Evolutionary conservation across 53 echinoderm and acorn worm genomes (phyloP), one percentile per base, ranked within the genome.

Genomic region (Hippasteria phrygiana): DNA sequence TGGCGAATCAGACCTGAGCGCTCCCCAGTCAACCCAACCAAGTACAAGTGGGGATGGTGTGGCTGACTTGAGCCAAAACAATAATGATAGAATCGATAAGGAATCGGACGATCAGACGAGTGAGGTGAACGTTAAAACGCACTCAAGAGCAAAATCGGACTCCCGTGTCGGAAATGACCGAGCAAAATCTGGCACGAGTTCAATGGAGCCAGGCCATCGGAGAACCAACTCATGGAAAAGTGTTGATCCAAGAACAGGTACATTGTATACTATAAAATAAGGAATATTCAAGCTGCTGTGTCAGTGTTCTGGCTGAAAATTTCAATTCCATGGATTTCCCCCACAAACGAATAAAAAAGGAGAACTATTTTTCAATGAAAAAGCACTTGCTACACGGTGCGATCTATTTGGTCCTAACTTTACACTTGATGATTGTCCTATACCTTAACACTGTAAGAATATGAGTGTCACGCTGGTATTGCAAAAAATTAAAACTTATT

Each of bases 181-280:
- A 66, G 54, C 43, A 53, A 92, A 63, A 26, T 43, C 62, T 34
- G 63, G 22, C 24, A 38, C 32, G 2, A 76, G 48, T 14, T 46
- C 39, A 41, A 74, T 81, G 3, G 91, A 94, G 56, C 90, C 87
- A 1, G 90, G 93, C 46, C 93, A 93, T 72, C 87, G 89, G 72
- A 70, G 93, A 56, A 92, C 95, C 73, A 93, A 91, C 38, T 94
- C 95, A 18, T 95, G 95, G 93, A 95, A 96, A 75, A 83, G 92
- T 35, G 91, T 95, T 9, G 96, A 96, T 80, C 93, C 95, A 26
- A 93, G 92, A 54, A 95, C 96, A 90, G 95, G 96, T 96, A 92
- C 47, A 53, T 7, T n/a, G n/a, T n/a, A n/a, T n/a, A n/a, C n/a
- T n/a, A n/a, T n/a, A n/a, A n/a, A n/a, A n/a, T n/a, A n/a, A n/a